phyloP scores from a whole-genome alignment of 2,888 invertebrate species.

The Eutolmus rufibarbis region DNA sequence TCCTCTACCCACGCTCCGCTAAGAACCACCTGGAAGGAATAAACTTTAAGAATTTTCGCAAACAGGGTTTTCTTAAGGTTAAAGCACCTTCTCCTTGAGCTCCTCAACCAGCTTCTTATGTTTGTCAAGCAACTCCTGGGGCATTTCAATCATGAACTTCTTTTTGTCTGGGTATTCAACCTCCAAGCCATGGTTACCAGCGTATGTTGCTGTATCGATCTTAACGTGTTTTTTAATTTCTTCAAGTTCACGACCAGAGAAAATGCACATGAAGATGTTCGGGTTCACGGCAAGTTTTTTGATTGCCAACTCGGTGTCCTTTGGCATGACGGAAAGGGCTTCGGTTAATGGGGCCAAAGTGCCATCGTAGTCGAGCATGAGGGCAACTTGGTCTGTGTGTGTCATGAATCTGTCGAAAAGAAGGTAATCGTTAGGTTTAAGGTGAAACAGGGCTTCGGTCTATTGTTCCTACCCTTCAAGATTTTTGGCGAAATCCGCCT shows the following conservation, averaged over 20 bases:
- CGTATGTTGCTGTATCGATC: conserved; percentile 70
- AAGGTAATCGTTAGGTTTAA: not conserved
- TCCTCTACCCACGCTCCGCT: conserved; percentile 82
- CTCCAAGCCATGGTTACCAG: conserved; percentile 78
- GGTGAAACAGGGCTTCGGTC: not conserved
- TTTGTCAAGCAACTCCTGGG: conserved; percentile 72
- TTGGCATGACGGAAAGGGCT: conserved; percentile 69
- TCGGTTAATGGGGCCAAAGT: conserved; percentile 78
- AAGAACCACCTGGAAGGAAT: conserved; percentile 66
- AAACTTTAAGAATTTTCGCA: not conserved
- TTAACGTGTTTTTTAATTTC: conserved; percentile 76
- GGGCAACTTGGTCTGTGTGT: conserved; percentile 72
- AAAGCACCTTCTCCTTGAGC: conserved; percentile 70
- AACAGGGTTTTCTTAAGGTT: not conserved
- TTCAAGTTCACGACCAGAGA: conserved; percentile 76
- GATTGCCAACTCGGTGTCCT: conserved; percentile 74
- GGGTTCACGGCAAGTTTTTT: conserved; percentile 74
- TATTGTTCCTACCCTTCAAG: conserved; percentile 57
- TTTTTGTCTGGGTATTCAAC: conserved; percentile 79
- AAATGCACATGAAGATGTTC: conserved; percentile 75
- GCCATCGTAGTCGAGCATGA: conserved; percentile 78
- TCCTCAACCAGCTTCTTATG: conserved; percentile 71
- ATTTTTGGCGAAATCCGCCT: conserved; percentile 61
- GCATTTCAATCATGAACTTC: conserved; percentile 79
- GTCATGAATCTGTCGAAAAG: conserved; percentile 63